phyloP scores from a whole-genome alignment of 2,888 invertebrate genomes.

The Xanthorhoe spadicearia region DNA sequence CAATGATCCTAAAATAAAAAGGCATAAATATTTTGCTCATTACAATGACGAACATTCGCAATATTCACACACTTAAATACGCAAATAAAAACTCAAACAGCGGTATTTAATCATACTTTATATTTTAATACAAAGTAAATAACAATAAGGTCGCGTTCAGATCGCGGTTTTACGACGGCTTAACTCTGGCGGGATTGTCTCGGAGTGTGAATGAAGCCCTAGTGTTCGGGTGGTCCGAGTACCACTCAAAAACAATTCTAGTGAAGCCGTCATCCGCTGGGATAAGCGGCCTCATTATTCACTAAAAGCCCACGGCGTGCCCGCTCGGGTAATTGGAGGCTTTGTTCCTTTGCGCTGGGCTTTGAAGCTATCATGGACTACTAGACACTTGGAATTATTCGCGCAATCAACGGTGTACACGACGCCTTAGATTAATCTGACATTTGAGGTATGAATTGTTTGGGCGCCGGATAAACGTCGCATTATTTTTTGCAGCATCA shows the following conservation, averaged over 20 bases:
- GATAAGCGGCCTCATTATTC: constrained; percentile 83
- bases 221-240: constrained; percentile 65
- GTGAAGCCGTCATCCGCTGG: constrained; percentile 75
- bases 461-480: constrained; percentile 62
- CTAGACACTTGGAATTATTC: constrained; percentile 72
- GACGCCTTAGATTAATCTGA: constrained; percentile 74
- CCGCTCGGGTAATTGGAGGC: constrained; percentile 81
- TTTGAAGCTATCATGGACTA: constrained; percentile 74
- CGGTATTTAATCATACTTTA: background rate
- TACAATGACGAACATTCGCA: background rate
- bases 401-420: constrained; percentile 75
- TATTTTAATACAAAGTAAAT: constrained; percentile 4
- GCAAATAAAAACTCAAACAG: background rate
- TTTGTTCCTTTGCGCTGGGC: constrained; percentile 80
- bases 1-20: too few species aligned
- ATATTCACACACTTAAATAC: background rate
- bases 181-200: constrained; percentile 19
- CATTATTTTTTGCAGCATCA: constrained; percentile 60
- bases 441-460: constrained; percentile 72
- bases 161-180: constrained; percentile 9
- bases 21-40: background rate
- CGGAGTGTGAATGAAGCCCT: constrained; percentile 34
- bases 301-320: constrained; percentile 83
- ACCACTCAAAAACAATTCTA: constrained; percentile 77
- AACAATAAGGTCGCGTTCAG: background rate